phyloP scores from a whole-genome alignment of 2,888 invertebrate genomes.

The Eucera pruinosa region DNA sequence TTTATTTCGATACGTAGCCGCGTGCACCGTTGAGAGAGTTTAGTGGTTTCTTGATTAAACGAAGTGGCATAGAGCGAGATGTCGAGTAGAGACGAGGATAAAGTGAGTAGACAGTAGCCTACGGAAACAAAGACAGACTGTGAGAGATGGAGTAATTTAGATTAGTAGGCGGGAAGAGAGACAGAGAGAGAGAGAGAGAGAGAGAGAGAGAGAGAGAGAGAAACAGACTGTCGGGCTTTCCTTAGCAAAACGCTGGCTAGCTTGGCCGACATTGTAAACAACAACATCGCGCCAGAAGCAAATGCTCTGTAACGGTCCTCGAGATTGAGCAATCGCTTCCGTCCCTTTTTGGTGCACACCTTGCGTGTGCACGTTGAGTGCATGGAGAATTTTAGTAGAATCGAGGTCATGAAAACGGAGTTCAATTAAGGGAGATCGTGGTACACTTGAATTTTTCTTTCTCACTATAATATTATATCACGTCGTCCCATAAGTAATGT shows the following conservation, averaged over 20 bases:
- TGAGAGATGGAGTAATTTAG: background rate
- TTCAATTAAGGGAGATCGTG: too few species aligned
- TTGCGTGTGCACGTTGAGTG: conserved; percentile 12
- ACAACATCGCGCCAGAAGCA: conserved; percentile 59
- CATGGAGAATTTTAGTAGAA: conserved; percentile 9
- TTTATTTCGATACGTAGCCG: conserved; percentile 35
- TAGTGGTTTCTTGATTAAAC: background rate
- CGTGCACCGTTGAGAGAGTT: background rate
- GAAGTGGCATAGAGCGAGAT: background rate
- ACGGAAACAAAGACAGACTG: conserved; percentile 22
- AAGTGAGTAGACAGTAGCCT: background rate
- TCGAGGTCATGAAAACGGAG: conserved; percentile 15
- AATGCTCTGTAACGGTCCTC: conserved; percentile 65
- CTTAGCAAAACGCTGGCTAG: conserved; percentile 49
- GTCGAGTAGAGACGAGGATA: background rate
- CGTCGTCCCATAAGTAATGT: too few species aligned
- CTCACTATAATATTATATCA: too few species aligned
- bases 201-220: conserved; percentile 13
- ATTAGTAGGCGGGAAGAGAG: background rate
- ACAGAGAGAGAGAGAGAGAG: conserved; percentile 24
- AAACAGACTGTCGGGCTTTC: conserved; percentile 33
- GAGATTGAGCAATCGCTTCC: conserved; percentile 70
- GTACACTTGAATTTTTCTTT: too few species aligned
- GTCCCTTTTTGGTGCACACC: conserved; percentile 38
- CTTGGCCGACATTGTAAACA: conserved; percentile 61